Percentiles rank a stretch among this genome's conserved stretches.
phyloP scores from a whole-genome alignment of 2,888 invertebrate genomes.

The Lottia scabra region DNA sequence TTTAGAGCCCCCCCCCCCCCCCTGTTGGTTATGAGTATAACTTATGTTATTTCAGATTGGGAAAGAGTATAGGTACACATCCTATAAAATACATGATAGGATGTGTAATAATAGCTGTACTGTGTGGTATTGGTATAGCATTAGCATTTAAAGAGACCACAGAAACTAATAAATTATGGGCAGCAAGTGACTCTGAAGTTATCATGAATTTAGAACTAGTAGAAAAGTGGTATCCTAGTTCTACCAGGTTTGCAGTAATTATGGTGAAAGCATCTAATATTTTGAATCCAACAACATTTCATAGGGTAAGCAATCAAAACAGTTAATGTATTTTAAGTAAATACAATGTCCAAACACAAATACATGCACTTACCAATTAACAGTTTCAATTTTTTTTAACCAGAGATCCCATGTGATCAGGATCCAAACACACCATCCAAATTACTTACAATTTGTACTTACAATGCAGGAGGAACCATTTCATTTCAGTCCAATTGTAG shows the following conservation, averaged over 20 bases:
- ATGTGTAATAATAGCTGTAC: conserved; percentile 31
- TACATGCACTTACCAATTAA: no score
- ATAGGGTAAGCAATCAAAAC: conserved; percentile 40
- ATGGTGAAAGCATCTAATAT: conserved; percentile 48
- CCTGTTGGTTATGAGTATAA: no score
- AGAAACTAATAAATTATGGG: conserved; percentile 50
- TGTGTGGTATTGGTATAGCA: conserved; percentile 41
- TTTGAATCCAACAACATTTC: conserved; percentile 38
- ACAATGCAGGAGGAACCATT: no score
- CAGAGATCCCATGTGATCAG: no score
- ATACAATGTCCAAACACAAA: no score
- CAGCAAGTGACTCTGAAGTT: conserved; percentile 44
- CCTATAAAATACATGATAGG: conserved; percentile 42
- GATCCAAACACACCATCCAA: no score
- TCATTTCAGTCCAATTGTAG: no score
- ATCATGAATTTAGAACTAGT: conserved; percentile 44
- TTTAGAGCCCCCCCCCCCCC: no score
- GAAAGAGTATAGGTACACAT: conserved; percentile 38
- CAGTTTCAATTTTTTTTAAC: no score
- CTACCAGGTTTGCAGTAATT: conserved; percentile 40
- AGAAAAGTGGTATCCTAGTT: conserved; percentile 44
- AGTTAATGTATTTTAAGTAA: no score
- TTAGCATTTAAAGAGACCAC: conserved; percentile 44
- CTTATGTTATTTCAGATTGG: conserved; percentile 46
- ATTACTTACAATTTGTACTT: no score